phyloP scores from a whole-genome alignment of 1,140 invertebrate genomes.

The Magallana angulata region DNA sequence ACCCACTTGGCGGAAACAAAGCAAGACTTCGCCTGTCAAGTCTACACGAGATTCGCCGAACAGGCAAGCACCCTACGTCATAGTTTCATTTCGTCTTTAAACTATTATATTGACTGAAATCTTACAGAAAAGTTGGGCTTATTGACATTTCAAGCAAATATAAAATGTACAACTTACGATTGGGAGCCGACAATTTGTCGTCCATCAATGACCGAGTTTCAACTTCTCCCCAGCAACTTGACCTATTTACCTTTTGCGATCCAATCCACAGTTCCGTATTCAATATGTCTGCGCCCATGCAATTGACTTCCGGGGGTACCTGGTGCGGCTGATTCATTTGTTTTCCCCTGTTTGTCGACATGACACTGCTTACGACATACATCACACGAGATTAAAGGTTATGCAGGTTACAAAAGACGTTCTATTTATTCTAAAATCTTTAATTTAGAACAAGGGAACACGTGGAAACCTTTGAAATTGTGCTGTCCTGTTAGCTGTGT shows the following conservation, averaged over 20 bases:
- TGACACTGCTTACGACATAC: not conserved
- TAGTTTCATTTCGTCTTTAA: not conserved
- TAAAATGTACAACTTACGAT: conserved; percentile 23
- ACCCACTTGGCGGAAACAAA: conserved; percentile 54
- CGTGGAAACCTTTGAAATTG: not conserved
- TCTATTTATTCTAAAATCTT: not conserved
- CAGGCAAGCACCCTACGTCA: conserved; percentile 37
- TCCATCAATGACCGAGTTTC: conserved; percentile 60
- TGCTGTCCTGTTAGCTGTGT: not conserved
- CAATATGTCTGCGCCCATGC: conserved; percentile 65
- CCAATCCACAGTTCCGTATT: conserved; percentile 49
- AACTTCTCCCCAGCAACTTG: conserved; percentile 53
- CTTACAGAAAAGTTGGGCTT: not conserved
- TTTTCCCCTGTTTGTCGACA: not conserved
- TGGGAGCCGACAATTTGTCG: conserved; percentile 41
- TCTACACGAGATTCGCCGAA: conserved; percentile 49
- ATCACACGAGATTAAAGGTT: not conserved
- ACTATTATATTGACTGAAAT: not conserved
- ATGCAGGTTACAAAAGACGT: not conserved
- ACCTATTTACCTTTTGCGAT: conserved; percentile 53
- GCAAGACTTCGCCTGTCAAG: conserved; percentile 50
- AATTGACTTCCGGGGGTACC: conserved; percentile 41
- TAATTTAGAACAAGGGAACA: not conserved
- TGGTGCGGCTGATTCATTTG: not conserved
- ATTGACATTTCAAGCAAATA: not conserved